Evolutionary conservation across 2,113 vertebrate genomes (phyloP).

Genomic region (Halcyon malimbica): DNA sequence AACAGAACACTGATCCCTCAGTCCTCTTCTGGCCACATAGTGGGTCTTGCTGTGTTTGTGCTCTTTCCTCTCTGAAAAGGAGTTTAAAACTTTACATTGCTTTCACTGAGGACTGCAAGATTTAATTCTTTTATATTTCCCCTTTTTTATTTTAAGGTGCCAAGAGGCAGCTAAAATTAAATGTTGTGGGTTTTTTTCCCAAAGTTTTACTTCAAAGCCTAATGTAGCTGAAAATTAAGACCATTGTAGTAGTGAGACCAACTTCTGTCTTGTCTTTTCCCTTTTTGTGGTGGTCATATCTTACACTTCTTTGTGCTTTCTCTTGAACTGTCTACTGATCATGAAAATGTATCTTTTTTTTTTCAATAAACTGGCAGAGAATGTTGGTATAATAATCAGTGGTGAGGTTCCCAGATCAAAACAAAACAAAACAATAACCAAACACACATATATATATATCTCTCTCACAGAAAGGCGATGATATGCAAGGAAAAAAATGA

Average conservation of each 20-base stretch:
- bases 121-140: not conserved
- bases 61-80: not conserved
- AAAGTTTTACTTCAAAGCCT: not conserved
- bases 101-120: not conserved
- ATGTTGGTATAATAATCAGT: not conserved
- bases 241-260: not conserved
- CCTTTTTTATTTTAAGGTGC: not conserved
- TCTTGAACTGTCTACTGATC: not conserved
- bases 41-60: not conserved
- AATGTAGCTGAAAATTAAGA: not conserved
- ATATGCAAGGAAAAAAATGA: not conserved
- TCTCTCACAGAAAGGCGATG: not conserved
- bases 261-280: not conserved
- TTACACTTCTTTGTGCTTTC: not conserved
- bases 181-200: too few species aligned
- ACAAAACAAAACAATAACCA: not conserved
- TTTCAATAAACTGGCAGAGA: not conserved
- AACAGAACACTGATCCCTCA: not conserved
- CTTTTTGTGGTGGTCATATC: not conserved
- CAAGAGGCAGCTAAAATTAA: not conserved
- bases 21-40: not conserved
- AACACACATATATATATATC: accelerated
- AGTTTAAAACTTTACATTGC: not conserved
- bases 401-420: not conserved
- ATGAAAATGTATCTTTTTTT: not conserved